A percentile compares a stretch with the other conserved stretches of the same genome.
Conservation (phyloP, 1,140 invertebrate species). For the Sitodiplosis mosellana region DNA sequence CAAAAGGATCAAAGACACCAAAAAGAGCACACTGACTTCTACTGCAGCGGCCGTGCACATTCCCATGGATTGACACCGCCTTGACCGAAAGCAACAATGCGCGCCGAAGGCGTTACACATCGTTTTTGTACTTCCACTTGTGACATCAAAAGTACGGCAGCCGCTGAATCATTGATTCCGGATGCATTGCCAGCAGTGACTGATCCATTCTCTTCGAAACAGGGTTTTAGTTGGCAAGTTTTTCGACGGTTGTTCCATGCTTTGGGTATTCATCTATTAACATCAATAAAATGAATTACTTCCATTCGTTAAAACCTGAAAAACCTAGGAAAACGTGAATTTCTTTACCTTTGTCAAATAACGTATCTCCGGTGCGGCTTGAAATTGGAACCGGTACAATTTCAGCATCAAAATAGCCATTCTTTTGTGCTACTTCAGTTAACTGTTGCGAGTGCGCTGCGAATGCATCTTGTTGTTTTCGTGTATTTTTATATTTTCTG, state of each 20-base stretch:
- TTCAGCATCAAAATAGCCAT: conserved; percentile 50
- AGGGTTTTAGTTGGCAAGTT: conserved; percentile 39
- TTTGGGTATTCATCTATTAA: conserved; percentile 50
- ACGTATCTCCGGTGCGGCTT: conserved; percentile 28
- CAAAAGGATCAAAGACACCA: too few relatives aligned
- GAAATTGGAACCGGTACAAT: conserved; percentile 41
- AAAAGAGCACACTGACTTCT: too few relatives aligned
- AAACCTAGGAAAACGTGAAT: too few relatives aligned
- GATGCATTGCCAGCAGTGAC: conserved; percentile 66
- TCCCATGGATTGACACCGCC: conserved; percentile 62
- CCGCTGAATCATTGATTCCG: conserved; percentile 78
- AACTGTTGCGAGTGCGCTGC: conserved; percentile 54
- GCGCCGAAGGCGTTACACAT: conserved; percentile 33
- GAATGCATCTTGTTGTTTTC: conserved; percentile 59
- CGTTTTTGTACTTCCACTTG: conserved; percentile 29
- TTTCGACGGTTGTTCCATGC: conserved; percentile 34
- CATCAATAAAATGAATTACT: too few relatives aligned
- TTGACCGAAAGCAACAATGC: conserved; percentile 44
- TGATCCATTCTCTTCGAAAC: conserved; percentile 31
- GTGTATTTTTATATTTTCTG: conserved; percentile 43
- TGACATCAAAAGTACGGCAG: conserved; percentile 54
- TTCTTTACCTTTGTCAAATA: conserved; percentile 18
- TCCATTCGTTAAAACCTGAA: too few relatives aligned
- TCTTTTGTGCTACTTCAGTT: conserved; percentile 39
- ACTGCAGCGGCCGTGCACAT: conserved; percentile 52